Evolutionary conservation across 2,888 invertebrate species (phyloP).

Genomic region (Oligia latruncula): DNA sequence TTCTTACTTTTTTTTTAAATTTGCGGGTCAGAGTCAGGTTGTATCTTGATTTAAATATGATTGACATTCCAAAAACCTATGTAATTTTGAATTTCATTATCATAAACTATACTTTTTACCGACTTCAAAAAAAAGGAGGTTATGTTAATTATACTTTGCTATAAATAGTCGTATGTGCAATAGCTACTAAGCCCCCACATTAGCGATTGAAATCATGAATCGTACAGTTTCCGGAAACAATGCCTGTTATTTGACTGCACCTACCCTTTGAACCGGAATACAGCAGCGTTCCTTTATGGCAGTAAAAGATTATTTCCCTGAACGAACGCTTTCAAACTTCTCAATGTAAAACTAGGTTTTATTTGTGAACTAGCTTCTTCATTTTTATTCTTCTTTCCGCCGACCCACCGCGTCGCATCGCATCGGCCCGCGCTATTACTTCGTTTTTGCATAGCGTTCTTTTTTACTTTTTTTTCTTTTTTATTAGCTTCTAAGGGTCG

Average conservation of each 20-base stretch:
- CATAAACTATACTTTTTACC: background rate
- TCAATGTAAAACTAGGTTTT: background rate
- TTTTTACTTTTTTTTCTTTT: background rate
- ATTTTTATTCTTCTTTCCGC: no score
- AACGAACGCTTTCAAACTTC: background rate
- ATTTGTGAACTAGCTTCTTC: background rate
- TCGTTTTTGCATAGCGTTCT: background rate
- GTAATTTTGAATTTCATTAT: no score
- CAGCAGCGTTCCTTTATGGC: background rate
- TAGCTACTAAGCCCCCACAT: background rate
- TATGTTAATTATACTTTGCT: background rate
- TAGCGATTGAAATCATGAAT: conserved; percentile 15
- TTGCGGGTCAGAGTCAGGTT: no score
- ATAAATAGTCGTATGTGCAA: background rate
- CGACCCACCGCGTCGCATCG: background rate
- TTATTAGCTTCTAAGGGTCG: background rate
- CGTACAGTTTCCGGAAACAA: conserved; percentile 7
- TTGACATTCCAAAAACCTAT: no score
- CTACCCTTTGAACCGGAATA: background rate
- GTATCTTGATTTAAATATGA: no score
- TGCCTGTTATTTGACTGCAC: conserved; percentile 3
- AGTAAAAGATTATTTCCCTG: background rate
- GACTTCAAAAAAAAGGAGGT: no score
- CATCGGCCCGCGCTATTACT: background rate
- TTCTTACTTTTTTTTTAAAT: no score